phyloP scores from a whole-genome alignment of 2,797 vertebrate species.

The Huso huso region DNA sequence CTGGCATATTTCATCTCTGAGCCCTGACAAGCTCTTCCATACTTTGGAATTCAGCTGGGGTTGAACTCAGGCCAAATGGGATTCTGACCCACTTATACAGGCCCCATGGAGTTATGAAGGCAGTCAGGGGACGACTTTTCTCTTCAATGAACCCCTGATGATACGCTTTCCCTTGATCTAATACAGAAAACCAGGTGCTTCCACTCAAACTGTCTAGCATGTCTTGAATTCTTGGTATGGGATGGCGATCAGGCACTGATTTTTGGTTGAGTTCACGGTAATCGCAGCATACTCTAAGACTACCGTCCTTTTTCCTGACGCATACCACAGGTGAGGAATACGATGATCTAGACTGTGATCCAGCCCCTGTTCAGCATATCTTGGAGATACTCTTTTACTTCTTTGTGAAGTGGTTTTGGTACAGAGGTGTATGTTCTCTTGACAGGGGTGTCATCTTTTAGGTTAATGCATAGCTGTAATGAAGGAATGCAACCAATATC shows the following conservation, averaged over 20 bases:
- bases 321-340: slow-evolving; percentile 3
- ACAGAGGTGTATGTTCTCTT: not conserved
- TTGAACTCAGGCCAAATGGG: not conserved
- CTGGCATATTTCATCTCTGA: not conserved
- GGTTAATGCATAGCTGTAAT: not conserved
- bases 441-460: not conserved
- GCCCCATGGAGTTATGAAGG: no score
- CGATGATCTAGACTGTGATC: not conserved
- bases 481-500: slow-evolving; percentile 6
- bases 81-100: not conserved
- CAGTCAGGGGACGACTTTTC: not conserved
- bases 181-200: slow-evolving; percentile 1
- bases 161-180: not conserved
- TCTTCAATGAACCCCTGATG: not conserved
- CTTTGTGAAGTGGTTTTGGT: slow-evolving; percentile 2
- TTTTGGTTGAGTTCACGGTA: not conserved
- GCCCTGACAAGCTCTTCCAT: not conserved
- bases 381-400: slow-evolving; percentile 4
- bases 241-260: slow-evolving; percentile 1
- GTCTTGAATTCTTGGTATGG: slow-evolving; percentile 2
- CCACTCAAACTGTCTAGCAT: slow-evolving; percentile 5
- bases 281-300: not conserved
- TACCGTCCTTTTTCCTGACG: slow-evolving; percentile 1
- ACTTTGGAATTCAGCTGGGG: not conserved
- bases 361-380: slow-evolving; percentile 3